Percentiles rank a stretch among this genome's conserved stretches.
phyloP scores from a whole-genome alignment of 2,797 vertebrate genomes.

The Phoebastria nigripes region DNA sequence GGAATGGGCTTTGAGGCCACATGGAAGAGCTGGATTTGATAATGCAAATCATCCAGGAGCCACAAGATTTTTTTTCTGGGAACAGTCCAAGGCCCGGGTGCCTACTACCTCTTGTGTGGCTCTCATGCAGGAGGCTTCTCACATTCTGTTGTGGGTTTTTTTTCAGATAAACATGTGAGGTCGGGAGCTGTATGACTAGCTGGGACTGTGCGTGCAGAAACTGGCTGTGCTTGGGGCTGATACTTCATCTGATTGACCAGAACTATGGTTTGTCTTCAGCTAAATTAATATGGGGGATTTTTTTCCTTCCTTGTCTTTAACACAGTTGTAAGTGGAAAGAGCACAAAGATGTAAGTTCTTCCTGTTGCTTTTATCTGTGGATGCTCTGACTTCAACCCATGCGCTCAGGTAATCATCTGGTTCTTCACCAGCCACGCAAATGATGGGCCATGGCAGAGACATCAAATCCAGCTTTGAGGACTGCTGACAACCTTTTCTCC shows the following conservation, averaged over 20 bases:
- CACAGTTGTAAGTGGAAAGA: background rate
- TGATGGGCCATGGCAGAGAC: background rate
- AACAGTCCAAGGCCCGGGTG: background rate
- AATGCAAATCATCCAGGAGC: background rate
- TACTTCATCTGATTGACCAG: background rate
- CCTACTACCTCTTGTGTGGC: background rate
- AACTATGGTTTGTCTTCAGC: background rate
- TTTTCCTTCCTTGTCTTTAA: background rate
- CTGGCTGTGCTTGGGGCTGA: background rate
- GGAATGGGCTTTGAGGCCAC: background rate
- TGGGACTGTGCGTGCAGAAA: background rate
- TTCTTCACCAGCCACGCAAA: background rate
- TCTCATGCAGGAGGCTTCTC: background rate
- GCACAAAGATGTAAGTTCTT: background rate
- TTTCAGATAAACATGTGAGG: background rate
- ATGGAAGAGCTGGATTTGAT: background rate
- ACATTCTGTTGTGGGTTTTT: background rate
- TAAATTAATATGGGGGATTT: background rate
- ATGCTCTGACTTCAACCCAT: background rate
- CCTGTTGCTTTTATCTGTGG: background rate
- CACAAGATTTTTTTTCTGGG: too few species aligned
- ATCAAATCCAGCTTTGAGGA: background rate
- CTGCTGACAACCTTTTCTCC: background rate
- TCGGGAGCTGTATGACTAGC: background rate
- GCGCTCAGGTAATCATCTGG: background rate